These are phyloP conservation scores for Chrysolina americana DNA, from an alignment of 2,888 invertebrate species.

Conservation along the genomic window DNA sequence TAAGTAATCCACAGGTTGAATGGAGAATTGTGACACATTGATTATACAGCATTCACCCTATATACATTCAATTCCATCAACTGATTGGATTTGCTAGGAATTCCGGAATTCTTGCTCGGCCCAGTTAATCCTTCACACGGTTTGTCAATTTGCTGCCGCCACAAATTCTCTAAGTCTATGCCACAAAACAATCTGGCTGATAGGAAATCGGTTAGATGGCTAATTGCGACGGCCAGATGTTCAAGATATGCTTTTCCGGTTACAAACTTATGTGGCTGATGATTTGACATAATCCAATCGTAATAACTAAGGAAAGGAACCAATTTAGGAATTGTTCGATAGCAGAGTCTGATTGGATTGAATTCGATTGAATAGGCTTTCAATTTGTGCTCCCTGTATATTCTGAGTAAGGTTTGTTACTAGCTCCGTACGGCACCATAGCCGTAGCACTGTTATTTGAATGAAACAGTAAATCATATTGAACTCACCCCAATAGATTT, in stretches of 20 bases:
- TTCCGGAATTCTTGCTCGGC: constrained; percentile 6
- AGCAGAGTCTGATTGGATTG: too few species aligned
- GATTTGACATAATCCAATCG: background rate
- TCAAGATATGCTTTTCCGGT: background rate
- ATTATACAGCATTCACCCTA: background rate
- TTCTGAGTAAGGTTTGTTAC: too few species aligned
- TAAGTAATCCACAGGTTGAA: background rate
- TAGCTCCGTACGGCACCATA: too few species aligned
- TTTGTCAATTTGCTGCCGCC: background rate
- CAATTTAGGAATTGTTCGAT: background rate
- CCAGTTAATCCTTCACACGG: constrained; percentile 1
- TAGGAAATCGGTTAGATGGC: constrained; percentile 1
- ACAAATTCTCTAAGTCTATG: constrained; percentile 7
- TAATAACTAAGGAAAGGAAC: background rate
- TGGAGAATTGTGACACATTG: background rate
- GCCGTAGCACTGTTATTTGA: too few species aligned
- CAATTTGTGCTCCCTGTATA: too few species aligned
- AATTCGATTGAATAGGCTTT: too few species aligned
- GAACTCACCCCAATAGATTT: too few species aligned
- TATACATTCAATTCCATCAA: background rate
- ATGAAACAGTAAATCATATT: too few species aligned
- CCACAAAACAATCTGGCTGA: constrained; percentile 10
- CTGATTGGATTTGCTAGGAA: background rate
- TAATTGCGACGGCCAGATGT: background rate
- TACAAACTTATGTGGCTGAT: background rate